These are phyloP conservation scores for Hartigia nigra DNA, from an alignment of 2,888 invertebrate genomes.

Conservation along the genomic window DNA sequence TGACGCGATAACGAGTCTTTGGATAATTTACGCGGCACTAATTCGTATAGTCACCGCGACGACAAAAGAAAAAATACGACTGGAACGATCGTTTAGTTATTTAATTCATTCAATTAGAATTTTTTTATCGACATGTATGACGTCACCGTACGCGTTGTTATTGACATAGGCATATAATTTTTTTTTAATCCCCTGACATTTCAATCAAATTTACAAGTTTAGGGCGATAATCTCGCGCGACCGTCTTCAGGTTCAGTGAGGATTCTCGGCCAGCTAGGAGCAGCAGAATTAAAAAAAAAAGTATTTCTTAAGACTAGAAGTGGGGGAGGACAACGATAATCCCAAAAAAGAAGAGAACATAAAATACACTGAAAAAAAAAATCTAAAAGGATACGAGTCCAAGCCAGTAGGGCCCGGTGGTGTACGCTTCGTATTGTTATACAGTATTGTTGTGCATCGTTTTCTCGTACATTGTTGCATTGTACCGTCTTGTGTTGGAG, in stretches of 20 bases:
- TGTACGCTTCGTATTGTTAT: slow-evolving; percentile 48
- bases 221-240: neutral
- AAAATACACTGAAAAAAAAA: neutral
- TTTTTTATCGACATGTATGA: neutral
- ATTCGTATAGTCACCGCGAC: neutral
- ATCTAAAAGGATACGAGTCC: neutral
- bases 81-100: neutral
- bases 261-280: neutral
- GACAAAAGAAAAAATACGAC: neutral
- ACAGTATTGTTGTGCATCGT: slow-evolving; percentile 47
- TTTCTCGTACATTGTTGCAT: slow-evolving; percentile 22
- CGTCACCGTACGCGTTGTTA: neutral
- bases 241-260: neutral
- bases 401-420: slow-evolving; percentile 29
- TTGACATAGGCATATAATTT: neutral
- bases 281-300: neutral
- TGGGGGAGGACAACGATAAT: neutral
- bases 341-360: neutral
- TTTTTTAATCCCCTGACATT: neutral
- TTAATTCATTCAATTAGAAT: neutral
- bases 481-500: slow-evolving; percentile 42
- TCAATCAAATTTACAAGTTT: neutral
- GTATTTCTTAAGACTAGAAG: neutral
- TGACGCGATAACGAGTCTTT: neutral
- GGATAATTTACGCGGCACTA: neutral